Conservation (phyloP, 2,113 vertebrate genomes). For the Ifrita kowaldi region DNA sequence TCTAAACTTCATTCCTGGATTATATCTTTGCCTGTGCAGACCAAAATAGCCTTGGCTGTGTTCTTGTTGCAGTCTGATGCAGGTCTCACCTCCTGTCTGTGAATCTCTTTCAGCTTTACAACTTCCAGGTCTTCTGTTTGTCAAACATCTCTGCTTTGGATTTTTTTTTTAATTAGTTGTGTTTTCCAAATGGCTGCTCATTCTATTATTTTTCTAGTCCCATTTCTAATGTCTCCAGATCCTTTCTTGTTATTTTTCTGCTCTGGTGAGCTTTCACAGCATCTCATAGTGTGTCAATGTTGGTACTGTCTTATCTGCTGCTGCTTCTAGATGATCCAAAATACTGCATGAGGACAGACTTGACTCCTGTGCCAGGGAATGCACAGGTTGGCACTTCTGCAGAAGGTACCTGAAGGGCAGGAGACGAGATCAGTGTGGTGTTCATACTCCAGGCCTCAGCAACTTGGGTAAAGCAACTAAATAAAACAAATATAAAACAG, state of each 20-base stretch:
- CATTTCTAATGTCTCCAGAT: not conserved
- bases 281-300: not conserved
- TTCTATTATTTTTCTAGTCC: not conserved
- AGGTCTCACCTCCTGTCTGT: not conserved
- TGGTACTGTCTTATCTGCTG: not conserved
- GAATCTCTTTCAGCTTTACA: conserved; percentile 3
- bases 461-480: not conserved
- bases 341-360: not conserved
- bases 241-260: not conserved
- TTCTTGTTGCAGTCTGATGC: not conserved
- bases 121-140: not conserved
- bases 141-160: not conserved
- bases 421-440: not conserved
- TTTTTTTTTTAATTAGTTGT: not conserved
- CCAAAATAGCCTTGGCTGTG: not conserved
- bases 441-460: not conserved
- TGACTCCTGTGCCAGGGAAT: not conserved
- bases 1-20: not conserved
- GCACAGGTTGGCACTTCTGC: not conserved
- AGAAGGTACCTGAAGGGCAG: not conserved
- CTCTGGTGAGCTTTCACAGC: not conserved
- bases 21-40: not conserved
- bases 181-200: conserved; percentile 2
- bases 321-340: not conserved
- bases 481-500: not conserved